Conservation (phyloP, 2,113 vertebrate genomes). For the Cyanistes caeruleus region DNA sequence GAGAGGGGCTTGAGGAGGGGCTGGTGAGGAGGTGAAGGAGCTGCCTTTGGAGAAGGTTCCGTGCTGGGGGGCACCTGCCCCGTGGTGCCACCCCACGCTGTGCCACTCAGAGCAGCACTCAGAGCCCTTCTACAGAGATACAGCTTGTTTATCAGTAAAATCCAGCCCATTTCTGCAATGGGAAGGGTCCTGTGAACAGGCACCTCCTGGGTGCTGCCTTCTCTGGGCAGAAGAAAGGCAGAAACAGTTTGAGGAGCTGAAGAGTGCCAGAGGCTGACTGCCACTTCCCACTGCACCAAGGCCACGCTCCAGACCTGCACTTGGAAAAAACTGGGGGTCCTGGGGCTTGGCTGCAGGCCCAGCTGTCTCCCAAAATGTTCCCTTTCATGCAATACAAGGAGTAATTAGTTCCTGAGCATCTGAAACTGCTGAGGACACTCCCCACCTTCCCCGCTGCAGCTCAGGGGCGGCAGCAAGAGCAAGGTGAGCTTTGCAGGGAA, state of each 20-base stretch:
- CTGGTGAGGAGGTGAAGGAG: not conserved
- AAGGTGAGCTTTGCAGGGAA: not conserved
- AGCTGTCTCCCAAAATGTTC: not conserved
- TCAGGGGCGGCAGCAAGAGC: not conserved
- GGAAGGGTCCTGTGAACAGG: not conserved
- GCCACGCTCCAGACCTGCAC: not conserved
- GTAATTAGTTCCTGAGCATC: not conserved
- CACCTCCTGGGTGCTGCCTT: not conserved
- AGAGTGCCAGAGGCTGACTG: not conserved
- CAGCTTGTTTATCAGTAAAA: too few species aligned
- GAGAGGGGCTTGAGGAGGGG: not conserved
- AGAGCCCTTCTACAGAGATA: accelerated
- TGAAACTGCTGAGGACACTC: not conserved
- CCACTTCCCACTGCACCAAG: not conserved
- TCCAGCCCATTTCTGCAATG: not conserved
- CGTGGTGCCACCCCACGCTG: accelerated
- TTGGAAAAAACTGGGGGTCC: not conserved
- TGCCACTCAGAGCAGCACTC: not conserved
- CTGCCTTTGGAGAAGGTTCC: accelerated
- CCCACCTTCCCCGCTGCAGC: not conserved
- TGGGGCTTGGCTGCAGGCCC: not conserved
- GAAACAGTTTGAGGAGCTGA: not conserved
- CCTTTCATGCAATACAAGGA: not conserved
- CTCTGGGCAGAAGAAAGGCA: not conserved
- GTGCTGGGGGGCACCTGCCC: not conserved